Evolutionary conservation across 1,140 invertebrate species (phyloP), one percentile per base, ranked within the genome.

Genomic region (Carposina sasakii): DNA sequence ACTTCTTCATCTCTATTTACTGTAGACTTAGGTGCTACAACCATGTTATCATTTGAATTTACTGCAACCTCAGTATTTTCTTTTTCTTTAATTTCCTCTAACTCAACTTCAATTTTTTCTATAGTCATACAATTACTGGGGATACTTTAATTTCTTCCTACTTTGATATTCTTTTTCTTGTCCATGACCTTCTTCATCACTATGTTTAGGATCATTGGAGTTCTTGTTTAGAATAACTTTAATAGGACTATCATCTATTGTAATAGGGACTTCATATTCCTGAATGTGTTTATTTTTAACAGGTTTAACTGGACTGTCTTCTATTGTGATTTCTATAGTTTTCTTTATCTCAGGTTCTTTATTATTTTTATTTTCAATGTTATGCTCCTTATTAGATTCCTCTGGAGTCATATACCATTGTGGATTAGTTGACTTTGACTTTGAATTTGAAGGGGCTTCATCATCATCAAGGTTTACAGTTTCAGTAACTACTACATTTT

Each of bases 351-450:
- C 63, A 48, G 77, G 75, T 52, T 84, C 76, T 46, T 52, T 67
- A 60, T 79, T 79, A 50, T 84, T 81, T 52, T 67, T 34, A 59
- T 42, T 55, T 84, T 70, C 36, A 72, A n/a, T 17, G 44, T 45
- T 17, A 12, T 49, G 34, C 20, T 53, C n/a, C 37, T 46, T 30
- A 22, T 48, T 39, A 19, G 47, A n/a, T n/a, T 82, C 68, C 49
- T 84, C 81, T 10, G 81, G 81, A 26, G 63, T 64, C 23, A 81
- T 41, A 45, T 83, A 83, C 77, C 77, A 81, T 34, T 70, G 72
- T 16, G 76, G 76, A 31, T 67, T 60, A 21, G 43, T n/a, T 39
- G 55, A 46, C 19, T 66, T 58, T 26, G 52, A n/a, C 39, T 60
- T 30, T n/a, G n/a, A n/a, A n/a, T n/a, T n/a, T n/a, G n/a, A n/a